Conservation (phyloP, 2,113 vertebrate genomes). For the Coregonus clupeaformis region DNA sequence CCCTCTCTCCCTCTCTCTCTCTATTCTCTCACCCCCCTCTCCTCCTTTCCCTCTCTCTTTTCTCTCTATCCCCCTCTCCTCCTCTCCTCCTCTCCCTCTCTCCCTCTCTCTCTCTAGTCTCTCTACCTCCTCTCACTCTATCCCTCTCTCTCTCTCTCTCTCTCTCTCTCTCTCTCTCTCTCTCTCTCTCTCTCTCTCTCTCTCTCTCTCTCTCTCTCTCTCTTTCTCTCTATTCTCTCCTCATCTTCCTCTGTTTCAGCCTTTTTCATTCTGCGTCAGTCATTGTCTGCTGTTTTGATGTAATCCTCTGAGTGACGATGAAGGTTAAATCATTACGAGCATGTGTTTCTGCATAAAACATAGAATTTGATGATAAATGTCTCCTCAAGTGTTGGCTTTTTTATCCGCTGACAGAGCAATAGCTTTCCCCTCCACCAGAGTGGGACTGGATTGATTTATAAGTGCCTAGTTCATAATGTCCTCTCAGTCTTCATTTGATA, state of each 20-base stretch:
- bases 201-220: conserved; percentile 37
- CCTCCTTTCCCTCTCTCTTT: not conserved
- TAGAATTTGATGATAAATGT: conserved; percentile 58
- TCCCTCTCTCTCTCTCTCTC: no score
- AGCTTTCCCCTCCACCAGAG: conserved; percentile 22
- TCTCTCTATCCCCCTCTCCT: no score
- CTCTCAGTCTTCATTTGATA: conserved; percentile 59
- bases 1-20: no score
- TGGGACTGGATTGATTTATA: conserved; percentile 62
- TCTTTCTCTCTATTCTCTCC: conserved; percentile 11
- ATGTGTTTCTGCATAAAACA: conserved; percentile 55
- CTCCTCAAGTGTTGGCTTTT: conserved; percentile 26
- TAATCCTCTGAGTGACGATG: conserved; percentile 25
- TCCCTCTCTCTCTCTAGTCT: no score
- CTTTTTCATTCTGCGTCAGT: not conserved
- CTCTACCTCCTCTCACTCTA: no score
- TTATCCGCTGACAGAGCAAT: conserved; percentile 44
- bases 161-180: no score
- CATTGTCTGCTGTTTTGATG: conserved; percentile 26
- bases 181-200: not conserved
- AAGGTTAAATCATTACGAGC: conserved; percentile 44
- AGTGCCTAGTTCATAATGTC: conserved; percentile 47
- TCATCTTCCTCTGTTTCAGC: not conserved
- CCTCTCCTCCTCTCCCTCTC: no score
- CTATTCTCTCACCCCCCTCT: no score